These are phyloP conservation scores for Anguilla megastoma DNA, from an alignment of 2,797 vertebrate species.

Conservation along the genomic window DNA sequence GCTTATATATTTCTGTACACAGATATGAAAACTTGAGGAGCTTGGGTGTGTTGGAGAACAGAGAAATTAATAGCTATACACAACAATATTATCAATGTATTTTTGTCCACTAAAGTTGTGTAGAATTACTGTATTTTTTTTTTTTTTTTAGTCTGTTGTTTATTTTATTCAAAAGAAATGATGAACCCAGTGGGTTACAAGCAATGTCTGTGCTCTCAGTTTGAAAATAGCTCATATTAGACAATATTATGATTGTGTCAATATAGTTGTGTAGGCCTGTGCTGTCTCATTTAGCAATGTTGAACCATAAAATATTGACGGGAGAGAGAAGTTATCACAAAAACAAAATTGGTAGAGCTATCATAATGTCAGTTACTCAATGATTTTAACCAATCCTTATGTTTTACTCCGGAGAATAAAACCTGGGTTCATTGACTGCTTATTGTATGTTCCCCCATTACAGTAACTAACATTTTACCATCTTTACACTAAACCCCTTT, in stretches of 20 bases:
- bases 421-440: background rate
- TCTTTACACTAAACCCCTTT: slow-evolving; percentile 51
- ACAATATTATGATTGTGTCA: background rate
- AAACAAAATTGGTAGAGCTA: background rate
- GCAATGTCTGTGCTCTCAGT: background rate
- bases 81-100: no score
- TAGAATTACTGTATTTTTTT: no score
- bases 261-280: background rate
- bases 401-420: background rate
- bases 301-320: background rate
- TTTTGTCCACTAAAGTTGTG: no score
- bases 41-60: no score
- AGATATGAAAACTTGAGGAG: no score
- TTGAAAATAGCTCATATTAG: background rate
- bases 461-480: slow-evolving; percentile 43
- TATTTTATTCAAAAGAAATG: background rate
- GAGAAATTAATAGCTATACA: no score
- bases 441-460: background rate
- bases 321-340: background rate
- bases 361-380: background rate
- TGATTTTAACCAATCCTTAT: background rate
- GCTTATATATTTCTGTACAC: no score
- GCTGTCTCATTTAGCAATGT: background rate
- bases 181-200: background rate
- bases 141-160: background rate